Evolutionary conservation across 2,113 vertebrate species (phyloP), one percentile per base, ranked within the genome.

Genomic region (Callocephalon fimbriatum): DNA sequence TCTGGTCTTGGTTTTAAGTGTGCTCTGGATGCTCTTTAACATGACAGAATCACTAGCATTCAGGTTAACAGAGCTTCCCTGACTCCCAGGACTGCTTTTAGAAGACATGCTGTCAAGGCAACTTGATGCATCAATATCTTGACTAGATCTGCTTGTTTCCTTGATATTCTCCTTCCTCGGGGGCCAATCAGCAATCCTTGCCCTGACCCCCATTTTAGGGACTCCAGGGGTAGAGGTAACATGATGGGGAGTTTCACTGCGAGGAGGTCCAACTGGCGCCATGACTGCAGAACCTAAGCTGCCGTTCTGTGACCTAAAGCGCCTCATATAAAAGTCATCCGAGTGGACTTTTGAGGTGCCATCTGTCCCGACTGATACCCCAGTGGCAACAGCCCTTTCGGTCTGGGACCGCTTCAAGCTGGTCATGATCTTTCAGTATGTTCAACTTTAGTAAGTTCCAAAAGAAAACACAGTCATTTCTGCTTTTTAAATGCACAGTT

Each of bases 161-260:
- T 99, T 98, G 37, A 98, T 93, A 19, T 98, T 98, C 65, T 99
- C 99, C 96, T 99, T 99, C 88, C 99, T 98, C 2, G 99, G 99
- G 27, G 99, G 99, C 99, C 99, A 99, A 40, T 99, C 99, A 6
- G 99, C 99, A 96, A 99, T 99, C 80, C 99, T 98, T 76, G 99
- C 99, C 88, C 99, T 98, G 54, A 99, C 99, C 35, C 99, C 99
- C 99, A 99, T 99, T 96, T 99, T 99, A 83, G 99, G 99, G 93
- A 99, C 99, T 77, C 99, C 99, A 31, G 99, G 98, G 38, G 98
- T 99, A 50, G 99, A 98, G 92, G 98, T 98, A 94, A 99, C 94
- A 6, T 98, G 97, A 53, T 99, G 99, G 86, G 98, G 96, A 54
- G 98, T 99, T 97, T 99, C 99, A 84, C 98, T 98, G 75, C 99